Percentiles rank a stretch among this genome's conserved stretches.
Conservation (phyloP, 64 coral and sea anemone species). For the Anthopleura sola region DNA sequence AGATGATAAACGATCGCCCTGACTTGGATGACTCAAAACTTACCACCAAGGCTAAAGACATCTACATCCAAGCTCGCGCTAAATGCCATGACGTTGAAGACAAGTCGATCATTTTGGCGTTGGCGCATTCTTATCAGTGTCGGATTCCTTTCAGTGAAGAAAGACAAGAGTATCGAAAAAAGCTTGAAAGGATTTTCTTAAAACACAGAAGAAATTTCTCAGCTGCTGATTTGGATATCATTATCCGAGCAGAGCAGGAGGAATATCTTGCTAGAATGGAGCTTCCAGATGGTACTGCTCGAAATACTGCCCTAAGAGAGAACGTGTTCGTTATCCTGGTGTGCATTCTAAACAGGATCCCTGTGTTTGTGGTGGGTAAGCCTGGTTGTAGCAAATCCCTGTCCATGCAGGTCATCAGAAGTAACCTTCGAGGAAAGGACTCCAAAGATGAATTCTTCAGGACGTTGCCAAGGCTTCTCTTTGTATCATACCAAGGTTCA, state of each 20-base stretch:
- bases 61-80: neutral
- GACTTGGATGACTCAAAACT: neutral
- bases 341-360: slow-evolving; percentile 67
- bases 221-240: neutral
- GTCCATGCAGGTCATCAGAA: slow-evolving; percentile 76
- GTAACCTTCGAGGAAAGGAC: slow-evolving; percentile 67
- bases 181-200: neutral
- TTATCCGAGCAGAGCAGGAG: slow-evolving; percentile 60
- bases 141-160: slow-evolving; percentile 36
- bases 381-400: slow-evolving; percentile 93
- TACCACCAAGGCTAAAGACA: neutral
- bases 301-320: slow-evolving; percentile 68
- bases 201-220: neutral
- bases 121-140: slow-evolving; percentile 75
- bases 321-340: slow-evolving; percentile 76
- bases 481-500: slow-evolving; percentile 83
- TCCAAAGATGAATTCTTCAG: slow-evolving; percentile 71
- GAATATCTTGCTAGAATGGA: slow-evolving; percentile 86
- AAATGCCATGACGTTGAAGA: neutral
- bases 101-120: slow-evolving; percentile 51
- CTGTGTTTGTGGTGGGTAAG: slow-evolving; percentile 86
- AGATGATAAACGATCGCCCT: slow-evolving; percentile 11
- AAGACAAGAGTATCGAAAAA: neutral
- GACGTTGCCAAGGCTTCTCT: slow-evolving; percentile 63
- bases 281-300: slow-evolving; percentile 58